Base-by-base conservation (phyloP, 1,140 invertebrate genomes). In the Drosophila pachea region DNA sequence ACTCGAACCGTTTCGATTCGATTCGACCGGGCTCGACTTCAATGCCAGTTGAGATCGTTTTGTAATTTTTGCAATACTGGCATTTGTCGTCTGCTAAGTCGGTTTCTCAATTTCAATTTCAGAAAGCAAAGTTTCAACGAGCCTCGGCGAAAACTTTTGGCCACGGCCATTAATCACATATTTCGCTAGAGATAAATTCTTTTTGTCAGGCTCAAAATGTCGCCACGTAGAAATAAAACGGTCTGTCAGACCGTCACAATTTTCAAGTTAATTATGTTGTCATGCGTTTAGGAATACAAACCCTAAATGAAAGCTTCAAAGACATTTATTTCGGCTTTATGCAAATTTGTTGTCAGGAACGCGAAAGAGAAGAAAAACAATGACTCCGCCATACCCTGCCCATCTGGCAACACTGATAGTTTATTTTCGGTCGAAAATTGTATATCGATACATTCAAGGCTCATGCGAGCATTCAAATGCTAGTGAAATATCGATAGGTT, bases 181-280 rank as follows among this genome's bases (percentile, higher is more conserved):
- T 78, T 56, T 47, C 38, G 53, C 52, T 49, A 61, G 40, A 52
- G 54, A 48, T 53, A 66, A 64, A 66, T 53, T 53, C 40, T 59
- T 66, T 73, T 40, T 50, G 36, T 66, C 45, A 54, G 36, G 55
- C 33, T 40, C 33, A 67, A 60, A 61, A 43, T 67, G 54, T 68
- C 65, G 56, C 31, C 49, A 55, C 58, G 53, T 56, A 56, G 59
- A 55, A 55, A 38, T 32, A n/a, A 63, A 22, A 45, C 22, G 22
- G 7, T 31, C 35, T 11, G 33, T 12, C 48, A 33, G 53, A 16
- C n/a, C n/a, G n/a, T n/a, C n/a, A n/a, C 61, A 62, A 59, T 59
- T 71, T 71, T 82, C 78, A 47, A 68, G 59, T 66, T 83, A 83
- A 83, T 83, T 83, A 78, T 84, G 72, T 78, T 83, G 78, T 83